Evolutionary conservation across 30 jellyfish, hydroid and myxozoan species (phyloP).

Genomic region (Pseudorhiza aurosa): DNA sequence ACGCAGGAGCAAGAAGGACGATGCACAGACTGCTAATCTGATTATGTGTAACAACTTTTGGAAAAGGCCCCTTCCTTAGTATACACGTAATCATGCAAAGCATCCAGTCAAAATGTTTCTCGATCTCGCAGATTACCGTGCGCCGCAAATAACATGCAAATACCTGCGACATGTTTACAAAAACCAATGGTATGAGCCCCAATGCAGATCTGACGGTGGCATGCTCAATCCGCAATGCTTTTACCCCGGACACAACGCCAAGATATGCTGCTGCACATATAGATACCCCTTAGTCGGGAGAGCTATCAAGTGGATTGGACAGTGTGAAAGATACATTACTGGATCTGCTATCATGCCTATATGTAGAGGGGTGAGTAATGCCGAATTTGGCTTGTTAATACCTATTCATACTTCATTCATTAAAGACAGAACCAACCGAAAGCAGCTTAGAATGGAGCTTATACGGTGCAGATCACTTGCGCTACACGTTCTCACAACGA

Average conservation of each 20-base stretch:
- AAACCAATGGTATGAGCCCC: conserved; percentile 31
- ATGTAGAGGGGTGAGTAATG: conserved; percentile 19
- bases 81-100: too few species aligned
- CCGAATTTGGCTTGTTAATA: neutral
- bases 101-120: neutral
- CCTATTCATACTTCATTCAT: too few species aligned
- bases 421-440: too few species aligned
- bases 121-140: neutral
- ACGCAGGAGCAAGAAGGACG: too few species aligned
- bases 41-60: too few species aligned
- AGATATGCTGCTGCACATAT: conserved; percentile 35
- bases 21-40: too few species aligned
- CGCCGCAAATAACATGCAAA: conserved; percentile 34
- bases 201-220: conserved; percentile 47
- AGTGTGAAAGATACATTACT: conserved; percentile 13
- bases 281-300: neutral
- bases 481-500: too few species aligned
- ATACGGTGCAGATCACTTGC: too few species aligned
- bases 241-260: neutral
- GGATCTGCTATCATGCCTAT: neutral
- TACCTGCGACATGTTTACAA: conserved; percentile 49
- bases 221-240: conserved; percentile 60
- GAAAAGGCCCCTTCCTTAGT: too few species aligned
- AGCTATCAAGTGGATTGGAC: conserved; percentile 42
- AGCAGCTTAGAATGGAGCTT: too few species aligned